These are phyloP conservation scores for Chloebia gouldiae DNA, from an alignment of 2,113 vertebrate genomes.

Conservation along the genomic window DNA sequence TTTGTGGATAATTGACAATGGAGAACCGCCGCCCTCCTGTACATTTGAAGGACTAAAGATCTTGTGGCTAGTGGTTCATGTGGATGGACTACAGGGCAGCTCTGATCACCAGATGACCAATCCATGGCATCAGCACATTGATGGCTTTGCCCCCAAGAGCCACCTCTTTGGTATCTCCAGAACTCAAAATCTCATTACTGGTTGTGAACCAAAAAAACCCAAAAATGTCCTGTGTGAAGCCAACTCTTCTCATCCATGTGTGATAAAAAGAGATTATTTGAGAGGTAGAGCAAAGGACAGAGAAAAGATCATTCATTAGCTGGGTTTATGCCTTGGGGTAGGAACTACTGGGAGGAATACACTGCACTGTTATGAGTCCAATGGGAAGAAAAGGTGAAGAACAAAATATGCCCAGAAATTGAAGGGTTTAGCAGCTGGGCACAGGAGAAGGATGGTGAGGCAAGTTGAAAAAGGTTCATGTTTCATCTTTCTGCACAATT, in stretches of 20 bases:
- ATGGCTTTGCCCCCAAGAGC: background rate
- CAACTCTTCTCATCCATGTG: background rate
- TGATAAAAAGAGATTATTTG: background rate
- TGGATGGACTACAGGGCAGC: background rate
- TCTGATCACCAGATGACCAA: background rate
- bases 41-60: background rate
- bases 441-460: background rate
- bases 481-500: background rate
- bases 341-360: background rate
- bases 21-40: background rate
- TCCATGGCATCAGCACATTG: background rate
- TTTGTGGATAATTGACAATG: background rate
- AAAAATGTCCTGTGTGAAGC: background rate
- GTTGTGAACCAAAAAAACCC: background rate
- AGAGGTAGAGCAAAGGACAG: background rate
- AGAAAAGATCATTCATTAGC: background rate
- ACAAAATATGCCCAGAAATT: background rate
- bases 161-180: background rate
- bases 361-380: background rate
- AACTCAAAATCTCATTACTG: background rate
- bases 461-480: background rate
- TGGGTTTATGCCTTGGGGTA: background rate
- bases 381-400: background rate
- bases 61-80: background rate
- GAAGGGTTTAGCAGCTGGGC: background rate